Percentiles rank a stretch among this genome's conserved stretches.
Evolutionary conservation across 2,113 vertebrate genomes (phyloP).

Genomic region (Lonchura striata): DNA sequence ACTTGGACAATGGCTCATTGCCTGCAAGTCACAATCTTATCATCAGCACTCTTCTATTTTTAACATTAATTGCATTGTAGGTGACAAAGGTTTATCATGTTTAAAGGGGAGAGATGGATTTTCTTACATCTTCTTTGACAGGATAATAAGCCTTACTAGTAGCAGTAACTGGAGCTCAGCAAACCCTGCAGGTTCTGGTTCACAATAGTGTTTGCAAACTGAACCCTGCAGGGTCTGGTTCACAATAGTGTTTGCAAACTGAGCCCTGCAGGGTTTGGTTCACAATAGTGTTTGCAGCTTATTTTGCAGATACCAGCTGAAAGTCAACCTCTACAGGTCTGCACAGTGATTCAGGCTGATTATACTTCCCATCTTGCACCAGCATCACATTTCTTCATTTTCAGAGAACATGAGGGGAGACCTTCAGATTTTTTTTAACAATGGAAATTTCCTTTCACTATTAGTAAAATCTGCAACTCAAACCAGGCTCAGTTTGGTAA

Average conservation of each 20-base stretch:
- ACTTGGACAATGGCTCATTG: slow-evolving; percentile 72
- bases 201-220: background rate
- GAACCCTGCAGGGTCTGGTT: background rate
- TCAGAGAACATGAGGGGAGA: background rate
- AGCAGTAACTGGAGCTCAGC: slow-evolving; percentile 48
- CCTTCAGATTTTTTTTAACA: background rate
- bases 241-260: slow-evolving; percentile 7
- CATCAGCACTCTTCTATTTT: slow-evolving; percentile 71
- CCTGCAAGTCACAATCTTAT: slow-evolving; percentile 70
- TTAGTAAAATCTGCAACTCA: background rate
- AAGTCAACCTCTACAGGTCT: background rate
- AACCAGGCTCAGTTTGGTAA: background rate
- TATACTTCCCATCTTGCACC: background rate
- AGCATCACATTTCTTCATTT: background rate
- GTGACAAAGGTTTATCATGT: slow-evolving; percentile 76
- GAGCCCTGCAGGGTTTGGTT: background rate
- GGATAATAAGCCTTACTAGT: slow-evolving; percentile 62
- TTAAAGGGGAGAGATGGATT: slow-evolving; percentile 71
- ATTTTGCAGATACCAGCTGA: background rate
- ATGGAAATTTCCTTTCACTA: background rate
- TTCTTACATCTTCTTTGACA: slow-evolving; percentile 72
- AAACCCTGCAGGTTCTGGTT: background rate
- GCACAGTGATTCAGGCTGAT: background rate
- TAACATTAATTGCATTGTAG: slow-evolving; percentile 75
- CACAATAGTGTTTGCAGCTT: background rate